Evolutionary conservation across 2,113 vertebrate genomes (phyloP), one percentile per base, ranked within the genome.

Genomic region (Plotosus lineatus): DNA sequence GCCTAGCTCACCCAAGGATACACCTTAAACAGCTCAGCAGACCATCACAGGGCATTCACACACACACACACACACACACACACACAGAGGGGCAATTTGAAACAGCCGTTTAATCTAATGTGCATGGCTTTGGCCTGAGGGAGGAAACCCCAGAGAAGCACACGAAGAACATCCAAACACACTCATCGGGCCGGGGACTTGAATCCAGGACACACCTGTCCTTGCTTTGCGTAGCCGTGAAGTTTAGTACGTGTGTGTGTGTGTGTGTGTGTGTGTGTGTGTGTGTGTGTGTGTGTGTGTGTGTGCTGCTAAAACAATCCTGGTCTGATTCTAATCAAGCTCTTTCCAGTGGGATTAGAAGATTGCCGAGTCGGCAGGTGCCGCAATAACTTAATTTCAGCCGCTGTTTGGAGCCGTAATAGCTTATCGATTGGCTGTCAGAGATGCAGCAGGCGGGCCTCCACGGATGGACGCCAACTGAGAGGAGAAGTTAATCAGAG

Each of bases 381-480:
- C 83, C 84, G 79, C 82, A 83, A n/a, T 91, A 92, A 92, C 87
- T 93, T 93, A 87, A 94, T 93, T 93, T 91, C 74, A 83, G 74
- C 85, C 87, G 56, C 82, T 90, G 90, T 90, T 92, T 89, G 88
- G 83, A 90, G 87, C 90, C 89, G 87, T 92, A 93, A 94, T 94
- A 90, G 93, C 90, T 93, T 94, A 94, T 94, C 91, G 93, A 94
- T 93, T 90, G 89, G 85, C 85, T 89, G 90, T 89, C 89, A 88
- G 87, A 90, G 88, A 91, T 84, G 89, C 89, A 89, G 85, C 86
- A 88, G 81, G 68, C 86, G 88, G 81, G 68, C 86, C 80, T 78
- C 83, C 74, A 68, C 84, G 74, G 87, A 89, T 88, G 86, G 86
- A 89, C 89, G 87, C 61, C 38, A 82, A 72, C 48, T 81, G 85